These are phyloP conservation scores for Lathronympha strigana DNA, from an alignment of 2,888 invertebrate species.

Conservation along the genomic window DNA sequence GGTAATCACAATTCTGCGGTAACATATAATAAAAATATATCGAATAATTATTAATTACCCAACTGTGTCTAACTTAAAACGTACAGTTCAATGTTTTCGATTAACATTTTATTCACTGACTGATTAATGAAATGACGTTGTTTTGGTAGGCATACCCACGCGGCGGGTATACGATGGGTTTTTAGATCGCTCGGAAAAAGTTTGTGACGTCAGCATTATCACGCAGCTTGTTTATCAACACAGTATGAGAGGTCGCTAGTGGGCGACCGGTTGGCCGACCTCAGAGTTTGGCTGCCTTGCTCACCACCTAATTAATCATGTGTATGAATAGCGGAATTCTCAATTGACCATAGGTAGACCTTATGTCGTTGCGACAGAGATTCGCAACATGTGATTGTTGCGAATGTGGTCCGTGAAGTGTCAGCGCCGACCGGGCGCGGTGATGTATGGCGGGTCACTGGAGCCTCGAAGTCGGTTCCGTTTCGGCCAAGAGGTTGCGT, in stretches of 20 bases:
- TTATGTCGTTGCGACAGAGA: not conserved
- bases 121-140: too few species aligned
- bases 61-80: too few species aligned
- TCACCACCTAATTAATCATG: not conserved
- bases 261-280: slow-evolving; percentile 2
- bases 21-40: too few species aligned
- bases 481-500: not conserved
- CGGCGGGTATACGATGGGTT: too few species aligned
- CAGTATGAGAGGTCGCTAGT: not conserved
- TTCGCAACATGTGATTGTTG: not conserved
- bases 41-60: too few species aligned
- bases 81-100: too few species aligned
- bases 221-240: not conserved
- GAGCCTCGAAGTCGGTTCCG: not conserved
- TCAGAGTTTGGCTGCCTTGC: not conserved
- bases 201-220: not conserved
- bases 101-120: too few species aligned
- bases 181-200: too few species aligned
- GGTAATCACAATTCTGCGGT: too few species aligned
- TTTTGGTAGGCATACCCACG: too few species aligned
- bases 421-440: not conserved
- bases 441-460: too few species aligned
- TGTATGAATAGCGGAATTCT: not conserved
- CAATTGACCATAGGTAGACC: not conserved
- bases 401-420: not conserved